Evolutionary conservation across 2,888 invertebrate species (phyloP).

Genomic region (Meloe dianella): DNA sequence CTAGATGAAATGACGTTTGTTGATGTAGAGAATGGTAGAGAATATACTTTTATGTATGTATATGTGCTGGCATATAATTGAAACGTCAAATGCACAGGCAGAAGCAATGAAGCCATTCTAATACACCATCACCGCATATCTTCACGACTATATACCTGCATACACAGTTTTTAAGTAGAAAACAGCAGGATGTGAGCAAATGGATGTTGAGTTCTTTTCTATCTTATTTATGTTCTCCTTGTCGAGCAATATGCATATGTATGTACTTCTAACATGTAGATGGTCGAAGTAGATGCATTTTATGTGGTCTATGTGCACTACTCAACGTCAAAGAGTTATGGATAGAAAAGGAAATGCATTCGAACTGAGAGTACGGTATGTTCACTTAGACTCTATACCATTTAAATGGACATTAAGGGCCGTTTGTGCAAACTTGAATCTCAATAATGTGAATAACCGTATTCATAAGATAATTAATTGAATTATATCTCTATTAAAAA

Average conservation of each 20-base stretch:
- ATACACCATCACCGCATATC: slow-evolving; percentile 13
- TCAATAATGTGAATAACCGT: background rate
- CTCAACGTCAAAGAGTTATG: slow-evolving; percentile 29
- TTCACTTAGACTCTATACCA: background rate
- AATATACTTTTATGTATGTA: background rate
- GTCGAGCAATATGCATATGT: background rate
- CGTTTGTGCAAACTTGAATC: background rate
- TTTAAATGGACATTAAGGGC: slow-evolving; percentile 2
- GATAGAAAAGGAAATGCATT: slow-evolving; percentile 17
- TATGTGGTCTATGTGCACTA: slow-evolving; percentile 30
- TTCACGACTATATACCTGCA: background rate
- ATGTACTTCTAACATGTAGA: background rate
- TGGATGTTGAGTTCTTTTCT: background rate
- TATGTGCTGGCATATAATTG: slow-evolving; percentile 14
- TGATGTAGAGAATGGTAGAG: background rate
- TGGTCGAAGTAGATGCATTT: background rate
- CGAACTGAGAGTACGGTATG: background rate
- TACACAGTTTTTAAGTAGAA: background rate
- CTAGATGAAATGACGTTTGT: background rate
- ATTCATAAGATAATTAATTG: background rate
- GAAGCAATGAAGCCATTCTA: background rate
- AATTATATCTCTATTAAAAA: background rate
- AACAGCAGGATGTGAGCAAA: slow-evolving; percentile 6
- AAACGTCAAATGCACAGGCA: slow-evolving; percentile 17
- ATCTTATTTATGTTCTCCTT: background rate